phyloP scores from a whole-genome alignment of 2,888 invertebrate genomes.

The Luperina nickerlii region DNA sequence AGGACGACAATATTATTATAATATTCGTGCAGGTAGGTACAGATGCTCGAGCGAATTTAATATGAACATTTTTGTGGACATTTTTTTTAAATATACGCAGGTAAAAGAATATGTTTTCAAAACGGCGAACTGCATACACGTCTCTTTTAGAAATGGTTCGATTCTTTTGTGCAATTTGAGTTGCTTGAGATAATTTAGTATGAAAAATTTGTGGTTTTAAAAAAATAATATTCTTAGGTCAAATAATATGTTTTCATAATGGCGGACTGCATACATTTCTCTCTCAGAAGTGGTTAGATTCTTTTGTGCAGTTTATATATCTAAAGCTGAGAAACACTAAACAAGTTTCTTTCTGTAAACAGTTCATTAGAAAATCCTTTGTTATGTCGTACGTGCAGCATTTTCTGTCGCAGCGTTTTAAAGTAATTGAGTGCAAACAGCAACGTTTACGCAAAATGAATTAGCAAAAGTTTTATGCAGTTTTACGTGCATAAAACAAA shows the following conservation, averaged over 20 bases:
- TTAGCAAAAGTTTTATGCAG: conserved; percentile 71
- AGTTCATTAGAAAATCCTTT: conserved; percentile 47
- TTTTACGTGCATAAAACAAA: conserved; percentile 80
- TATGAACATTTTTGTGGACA: background rate
- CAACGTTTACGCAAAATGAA: conserved; percentile 71
- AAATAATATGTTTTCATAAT: conserved; percentile 7
- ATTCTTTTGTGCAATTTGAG: conserved; percentile 9
- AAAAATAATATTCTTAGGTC: background rate
- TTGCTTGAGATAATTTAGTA: background rate
- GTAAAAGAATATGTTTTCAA: no score
- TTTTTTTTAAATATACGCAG: background rate
- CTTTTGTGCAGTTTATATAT: conserved; percentile 15
- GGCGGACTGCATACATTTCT: background rate
- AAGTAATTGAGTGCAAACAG: conserved; percentile 75
- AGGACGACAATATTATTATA: background rate
- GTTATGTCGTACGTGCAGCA: conserved; percentile 48
- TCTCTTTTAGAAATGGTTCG: conserved; percentile 4
- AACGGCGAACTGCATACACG: background rate
- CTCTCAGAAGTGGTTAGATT: conserved; percentile 8
- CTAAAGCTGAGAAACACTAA: conserved; percentile 22
- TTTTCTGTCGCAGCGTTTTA: conserved; percentile 63
- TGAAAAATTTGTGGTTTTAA: background rate
- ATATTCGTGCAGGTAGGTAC: background rate
- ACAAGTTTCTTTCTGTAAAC: conserved; percentile 26
- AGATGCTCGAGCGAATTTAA: background rate